phyloP scores from a whole-genome alignment of 2,113 vertebrate species.

The Globicephala melas region DNA sequence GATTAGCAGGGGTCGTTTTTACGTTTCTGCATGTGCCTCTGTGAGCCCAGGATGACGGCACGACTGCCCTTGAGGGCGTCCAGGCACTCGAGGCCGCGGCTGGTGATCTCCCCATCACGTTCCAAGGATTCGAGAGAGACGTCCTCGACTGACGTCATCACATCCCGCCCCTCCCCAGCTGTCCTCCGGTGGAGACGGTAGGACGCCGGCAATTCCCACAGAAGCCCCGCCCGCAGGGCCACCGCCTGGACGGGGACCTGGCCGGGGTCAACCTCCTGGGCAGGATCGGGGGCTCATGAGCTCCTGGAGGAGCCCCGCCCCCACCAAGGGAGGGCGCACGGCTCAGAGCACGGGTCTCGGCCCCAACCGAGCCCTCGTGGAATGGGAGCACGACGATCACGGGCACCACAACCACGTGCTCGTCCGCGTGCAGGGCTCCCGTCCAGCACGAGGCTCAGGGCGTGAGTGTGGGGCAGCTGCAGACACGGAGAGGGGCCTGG shows the following conservation, averaged over 20 bases:
- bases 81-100: background rate
- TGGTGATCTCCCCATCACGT: background rate
- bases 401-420: rapidly evolving
- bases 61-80: rapidly evolving
- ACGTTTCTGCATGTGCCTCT: background rate
- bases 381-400: background rate
- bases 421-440: background rate
- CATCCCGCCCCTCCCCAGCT: background rate
- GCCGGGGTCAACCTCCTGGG: background rate
- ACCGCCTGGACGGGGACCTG: background rate
- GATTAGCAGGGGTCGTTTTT: background rate
- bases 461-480: no score
- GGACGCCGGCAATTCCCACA: background rate
- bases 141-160: no score
- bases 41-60: background rate
- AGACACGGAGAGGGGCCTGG: no score
- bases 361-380: background rate
- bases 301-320: no score
- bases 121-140: background rate
- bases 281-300: no score
- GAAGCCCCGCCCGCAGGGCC: background rate
- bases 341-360: no score
- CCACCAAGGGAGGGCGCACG: background rate
- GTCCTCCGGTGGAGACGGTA: background rate
- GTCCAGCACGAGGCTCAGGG: background rate